Evolutionary conservation across 2,113 vertebrate species (phyloP).

Genomic region (Benthochromis sp.): DNA sequence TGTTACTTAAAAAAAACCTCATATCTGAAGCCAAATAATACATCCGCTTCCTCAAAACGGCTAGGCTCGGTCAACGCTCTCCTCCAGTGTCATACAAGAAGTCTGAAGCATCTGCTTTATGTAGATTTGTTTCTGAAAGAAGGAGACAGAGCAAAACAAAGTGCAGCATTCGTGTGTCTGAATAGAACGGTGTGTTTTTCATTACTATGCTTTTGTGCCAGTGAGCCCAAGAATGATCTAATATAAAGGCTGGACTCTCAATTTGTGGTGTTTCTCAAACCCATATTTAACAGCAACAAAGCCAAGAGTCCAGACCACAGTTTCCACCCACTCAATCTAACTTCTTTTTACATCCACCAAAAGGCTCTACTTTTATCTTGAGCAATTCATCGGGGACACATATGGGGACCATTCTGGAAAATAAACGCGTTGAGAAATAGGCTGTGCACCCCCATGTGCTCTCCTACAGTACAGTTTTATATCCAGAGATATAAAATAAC

Average conservation of each 20-base stretch:
- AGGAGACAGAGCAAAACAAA: not conserved
- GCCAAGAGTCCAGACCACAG: conserved; percentile 55
- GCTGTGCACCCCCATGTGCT: not conserved
- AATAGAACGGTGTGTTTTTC: conserved; percentile 26
- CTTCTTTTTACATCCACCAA: conserved; percentile 47
- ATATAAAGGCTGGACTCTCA: conserved; percentile 39
- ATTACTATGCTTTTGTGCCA: conserved; percentile 33
- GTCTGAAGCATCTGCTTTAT: not conserved
- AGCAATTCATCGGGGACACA: conserved; percentile 55
- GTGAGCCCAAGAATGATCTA: conserved; percentile 36
- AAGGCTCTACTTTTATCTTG: conserved; percentile 43
- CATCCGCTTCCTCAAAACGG: not conserved
- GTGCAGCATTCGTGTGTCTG: not conserved
- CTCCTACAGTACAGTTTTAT: not conserved
- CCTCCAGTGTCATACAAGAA: not conserved
- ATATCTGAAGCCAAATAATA: not conserved
- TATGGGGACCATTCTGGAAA: conserved; percentile 44
- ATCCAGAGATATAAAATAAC: conserved; percentile 22
- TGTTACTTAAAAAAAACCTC: not conserved
- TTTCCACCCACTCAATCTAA: conserved; percentile 51
- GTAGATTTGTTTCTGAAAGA: not conserved
- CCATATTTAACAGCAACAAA: conserved; percentile 67
- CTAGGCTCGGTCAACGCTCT: not conserved
- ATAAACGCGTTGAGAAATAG: conserved; percentile 30
- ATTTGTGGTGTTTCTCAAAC: conserved; percentile 60